Conservation (phyloP, 2,113 vertebrate species). For the Oceanodroma tethys region DNA sequence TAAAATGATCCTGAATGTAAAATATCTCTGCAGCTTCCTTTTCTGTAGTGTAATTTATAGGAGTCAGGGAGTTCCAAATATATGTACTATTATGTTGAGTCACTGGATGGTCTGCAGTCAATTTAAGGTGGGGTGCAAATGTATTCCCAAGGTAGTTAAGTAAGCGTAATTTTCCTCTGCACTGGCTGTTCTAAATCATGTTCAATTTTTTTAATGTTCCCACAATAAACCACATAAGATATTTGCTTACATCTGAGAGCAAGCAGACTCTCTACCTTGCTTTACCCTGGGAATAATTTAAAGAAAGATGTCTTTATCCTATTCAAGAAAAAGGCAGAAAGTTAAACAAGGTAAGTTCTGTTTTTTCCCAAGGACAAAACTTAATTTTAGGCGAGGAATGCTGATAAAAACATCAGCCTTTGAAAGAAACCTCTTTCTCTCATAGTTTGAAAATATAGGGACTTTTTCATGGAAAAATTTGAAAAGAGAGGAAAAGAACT, state of each 20-base stretch:
- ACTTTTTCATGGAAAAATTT: background rate
- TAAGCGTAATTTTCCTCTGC: background rate
- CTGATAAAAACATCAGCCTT: background rate
- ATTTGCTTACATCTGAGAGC: background rate
- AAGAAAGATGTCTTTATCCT: conserved; percentile 5
- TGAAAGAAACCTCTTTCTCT: background rate
- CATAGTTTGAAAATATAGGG: background rate
- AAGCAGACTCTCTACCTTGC: background rate
- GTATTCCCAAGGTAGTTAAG: conserved; percentile 16
- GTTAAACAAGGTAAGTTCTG: background rate
- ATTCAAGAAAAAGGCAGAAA: background rate
- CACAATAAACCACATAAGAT: background rate
- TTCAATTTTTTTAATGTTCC: background rate
- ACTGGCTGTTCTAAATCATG: background rate
- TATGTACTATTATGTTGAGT: background rate
- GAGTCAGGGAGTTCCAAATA: background rate
- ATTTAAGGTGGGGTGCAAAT: conserved; percentile 17
- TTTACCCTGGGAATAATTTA: conserved; percentile 5
- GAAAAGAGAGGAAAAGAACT: background rate
- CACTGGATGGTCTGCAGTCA: conserved; percentile 22
- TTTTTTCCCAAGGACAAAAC: background rate
- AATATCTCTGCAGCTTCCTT: background rate
- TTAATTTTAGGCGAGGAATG: background rate
- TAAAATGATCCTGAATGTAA: background rate
- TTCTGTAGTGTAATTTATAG: background rate